phyloP scores from a whole-genome alignment of 1,140 invertebrate species.

The Lordiphosa collinella region DNA sequence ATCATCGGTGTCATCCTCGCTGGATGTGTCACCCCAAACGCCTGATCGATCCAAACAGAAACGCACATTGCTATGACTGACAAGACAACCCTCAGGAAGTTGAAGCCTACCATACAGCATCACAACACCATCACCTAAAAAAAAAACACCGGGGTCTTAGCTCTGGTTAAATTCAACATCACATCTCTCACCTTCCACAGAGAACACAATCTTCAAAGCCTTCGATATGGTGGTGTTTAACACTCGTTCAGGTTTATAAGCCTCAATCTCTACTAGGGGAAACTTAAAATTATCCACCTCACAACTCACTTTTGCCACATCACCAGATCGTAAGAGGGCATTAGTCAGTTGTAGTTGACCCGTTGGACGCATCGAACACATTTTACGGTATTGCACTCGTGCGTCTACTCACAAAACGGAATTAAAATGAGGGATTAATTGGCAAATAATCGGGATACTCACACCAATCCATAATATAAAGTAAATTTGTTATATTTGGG shows the following conservation, averaged over 20 bases:
- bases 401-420: not conserved
- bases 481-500: not conserved
- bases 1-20: slow-evolving; percentile 8
- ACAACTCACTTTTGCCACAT: not conserved
- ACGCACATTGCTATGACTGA: slow-evolving; percentile 5
- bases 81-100: not conserved
- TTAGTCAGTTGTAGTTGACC: not conserved
- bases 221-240: not conserved
- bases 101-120: not conserved
- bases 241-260: not conserved
- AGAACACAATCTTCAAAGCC: not conserved
- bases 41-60: slow-evolving; percentile 9
- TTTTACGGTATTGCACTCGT: not conserved
- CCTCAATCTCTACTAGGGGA: not conserved
- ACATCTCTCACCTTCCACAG: not conserved
- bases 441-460: not conserved
- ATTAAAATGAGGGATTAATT: not conserved
- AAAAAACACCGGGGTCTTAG: not conserved
- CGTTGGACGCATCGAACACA: not conserved
- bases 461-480: not conserved
- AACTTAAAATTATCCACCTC: not conserved
- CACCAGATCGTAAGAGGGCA: not conserved
- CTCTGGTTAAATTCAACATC: not conserved
- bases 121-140: not conserved
- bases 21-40: slow-evolving; percentile 1